phyloP scores from a whole-genome alignment of 2,888 invertebrate species.

The Nephrotoma appendiculata region DNA sequence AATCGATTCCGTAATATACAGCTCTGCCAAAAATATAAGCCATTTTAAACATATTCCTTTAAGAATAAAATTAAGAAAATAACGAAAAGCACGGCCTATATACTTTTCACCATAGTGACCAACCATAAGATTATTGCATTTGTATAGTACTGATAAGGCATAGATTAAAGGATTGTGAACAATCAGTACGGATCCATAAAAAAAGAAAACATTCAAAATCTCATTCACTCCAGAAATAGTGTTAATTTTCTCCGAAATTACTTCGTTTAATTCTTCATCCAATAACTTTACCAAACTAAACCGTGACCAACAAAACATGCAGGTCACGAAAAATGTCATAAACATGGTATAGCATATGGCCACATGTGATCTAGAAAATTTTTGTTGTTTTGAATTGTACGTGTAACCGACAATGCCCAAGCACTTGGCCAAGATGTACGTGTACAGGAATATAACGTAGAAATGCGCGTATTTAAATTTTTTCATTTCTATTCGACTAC shows the following conservation, averaged over 20 bases:
- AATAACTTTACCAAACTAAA: neutral
- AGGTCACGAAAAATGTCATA: neutral
- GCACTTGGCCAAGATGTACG: neutral
- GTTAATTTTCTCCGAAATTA: neutral
- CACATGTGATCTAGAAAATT: neutral
- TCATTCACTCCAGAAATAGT: neutral
- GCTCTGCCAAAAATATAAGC: neutral
- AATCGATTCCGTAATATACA: neutral
- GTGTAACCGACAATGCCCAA: neutral
- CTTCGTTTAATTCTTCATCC: neutral
- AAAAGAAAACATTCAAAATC: neutral
- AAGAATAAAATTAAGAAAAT: neutral
- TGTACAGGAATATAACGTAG: neutral
- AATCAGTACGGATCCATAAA: neutral
- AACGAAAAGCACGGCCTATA: neutral
- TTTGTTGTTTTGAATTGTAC: neutral
- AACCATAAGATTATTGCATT: neutral
- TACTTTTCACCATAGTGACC: neutral
- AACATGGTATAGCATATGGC: neutral
- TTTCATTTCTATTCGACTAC: neutral
- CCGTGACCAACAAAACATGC: neutral
- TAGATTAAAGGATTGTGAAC: neutral
- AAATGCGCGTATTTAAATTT: neutral
- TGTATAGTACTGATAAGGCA: neutral
- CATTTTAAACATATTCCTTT: neutral